A percentile compares a stretch with the other conserved stretches of the same genome.
Conservation (phyloP, 2,888 invertebrate species). For the Chrysomela aeneicollis region DNA sequence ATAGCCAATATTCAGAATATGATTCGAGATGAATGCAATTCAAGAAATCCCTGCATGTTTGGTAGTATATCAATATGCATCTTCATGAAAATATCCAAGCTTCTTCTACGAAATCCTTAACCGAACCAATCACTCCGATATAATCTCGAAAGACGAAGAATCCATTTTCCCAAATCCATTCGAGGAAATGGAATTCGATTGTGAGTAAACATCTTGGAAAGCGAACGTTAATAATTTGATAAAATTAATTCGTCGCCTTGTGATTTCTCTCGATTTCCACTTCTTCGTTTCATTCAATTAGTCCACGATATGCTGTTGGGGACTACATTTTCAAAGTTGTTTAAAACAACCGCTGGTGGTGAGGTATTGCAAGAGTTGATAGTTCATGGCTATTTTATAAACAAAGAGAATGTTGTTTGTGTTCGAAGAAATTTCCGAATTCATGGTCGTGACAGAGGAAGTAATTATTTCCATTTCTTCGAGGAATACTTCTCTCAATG, state of each 20-base stretch:
- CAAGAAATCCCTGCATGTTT: too few relatives aligned
- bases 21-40: too few relatives aligned
- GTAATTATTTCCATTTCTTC: too few relatives aligned
- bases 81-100: not conserved
- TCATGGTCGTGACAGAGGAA: not conserved
- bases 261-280: not conserved
- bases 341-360: not conserved
- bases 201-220: not conserved
- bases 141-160: not conserved
- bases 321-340: not conserved
- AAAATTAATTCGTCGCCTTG: not conserved
- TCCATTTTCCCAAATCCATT: not conserved
- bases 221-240: not conserved
- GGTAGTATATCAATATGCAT: too few relatives aligned
- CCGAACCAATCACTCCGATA: constrained; percentile 1
- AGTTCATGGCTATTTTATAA: not conserved
- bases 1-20: too few relatives aligned
- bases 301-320: not conserved
- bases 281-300: not conserved
- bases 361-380: not conserved
- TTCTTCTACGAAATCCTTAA: not conserved
- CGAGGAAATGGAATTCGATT: constrained; percentile 2
- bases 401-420: not conserved
- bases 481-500: too few relatives aligned
- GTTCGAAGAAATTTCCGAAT: not conserved